These are phyloP conservation scores for Pseudochirops corinnae DNA, from an alignment of 2,797 vertebrate genomes.

Conservation along the genomic window DNA sequence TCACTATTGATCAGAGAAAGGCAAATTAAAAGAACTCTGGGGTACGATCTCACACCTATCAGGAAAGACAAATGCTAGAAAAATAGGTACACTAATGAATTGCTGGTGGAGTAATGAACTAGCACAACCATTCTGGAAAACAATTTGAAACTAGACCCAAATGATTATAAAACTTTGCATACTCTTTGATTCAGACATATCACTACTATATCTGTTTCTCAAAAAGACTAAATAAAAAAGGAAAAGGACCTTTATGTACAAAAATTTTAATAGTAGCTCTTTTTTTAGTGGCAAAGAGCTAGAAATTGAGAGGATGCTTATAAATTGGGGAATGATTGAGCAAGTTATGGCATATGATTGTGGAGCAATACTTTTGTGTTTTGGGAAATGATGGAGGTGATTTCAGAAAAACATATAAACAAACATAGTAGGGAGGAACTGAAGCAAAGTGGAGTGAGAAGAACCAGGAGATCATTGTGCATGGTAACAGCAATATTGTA, in stretches of 20 bases:
- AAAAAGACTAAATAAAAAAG: background rate
- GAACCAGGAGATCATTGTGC: background rate
- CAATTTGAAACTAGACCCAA: background rate
- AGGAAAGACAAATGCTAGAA: background rate
- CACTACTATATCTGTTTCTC: background rate
- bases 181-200: background rate
- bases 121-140: background rate
- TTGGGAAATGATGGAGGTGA: background rate
- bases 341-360: background rate
- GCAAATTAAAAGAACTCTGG: conserved; percentile 8
- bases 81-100: background rate
- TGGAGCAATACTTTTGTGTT: background rate
- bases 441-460: background rate
- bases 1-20: background rate
- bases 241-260: background rate
- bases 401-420: background rate
- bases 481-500: background rate
- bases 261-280: background rate
- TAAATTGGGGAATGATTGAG: background rate
- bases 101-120: background rate
- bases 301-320: background rate
- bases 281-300: background rate
- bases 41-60: background rate
- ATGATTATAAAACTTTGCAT: background rate
- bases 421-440: background rate